Base-by-base conservation (phyloP, 2,888 invertebrate genomes). In the Cyrtodaria siliqua region DNA sequence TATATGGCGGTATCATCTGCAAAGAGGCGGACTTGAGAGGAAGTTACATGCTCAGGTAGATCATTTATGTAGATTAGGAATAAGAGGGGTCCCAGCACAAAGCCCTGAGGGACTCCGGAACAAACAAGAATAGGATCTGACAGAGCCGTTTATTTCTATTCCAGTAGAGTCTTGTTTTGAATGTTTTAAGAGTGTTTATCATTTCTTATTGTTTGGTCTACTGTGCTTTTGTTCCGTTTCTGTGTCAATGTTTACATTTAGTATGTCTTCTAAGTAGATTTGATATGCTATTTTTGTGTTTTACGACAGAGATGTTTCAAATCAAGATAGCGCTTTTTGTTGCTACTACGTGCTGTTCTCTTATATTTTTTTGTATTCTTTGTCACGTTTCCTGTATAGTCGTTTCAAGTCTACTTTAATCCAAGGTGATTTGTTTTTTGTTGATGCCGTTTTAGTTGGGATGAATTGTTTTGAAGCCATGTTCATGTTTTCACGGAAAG, bases 171-270 rank as follows among this genome's bases (percentile, higher is more conserved):
- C 72, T 49, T 66, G 44, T 55, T 40, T 61, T 16, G 49, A 49
- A 20, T 62, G 61, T 40, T 73, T 73, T n/a, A 73, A 50, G 1
- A 67, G 50, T 3, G 67, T 56, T 26, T 67, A 73, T 20, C 60
- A 24, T 24, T 61, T 73, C 47, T 73, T 61, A 42, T 26, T 63
- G 53, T 40, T 67, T n/a, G 33, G 57, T 59, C 23, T 57, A 14
- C 20, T 38, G 2, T 59, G 24, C 16, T 16, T 53, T n/a, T 53
- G n/a, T 18, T 59, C 40, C 20, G n/a, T 33, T 20, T 56, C n/a
- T 1, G 56, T 18, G 33, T 33, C 33, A 8, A 8, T 18, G 33
- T 61, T 53, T 2, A 69, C 23, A 16, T 60, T 44, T 1, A 69
- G 68, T 14, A 61, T 61, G 14, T 60, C 68, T 69, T 60, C 44